A percentile compares a stretch with the other conserved stretches of the same genome.
These are phyloP conservation scores for Megalopta genalis DNA, from an alignment of 1,140 invertebrate genomes.

Conservation along the genomic window DNA sequence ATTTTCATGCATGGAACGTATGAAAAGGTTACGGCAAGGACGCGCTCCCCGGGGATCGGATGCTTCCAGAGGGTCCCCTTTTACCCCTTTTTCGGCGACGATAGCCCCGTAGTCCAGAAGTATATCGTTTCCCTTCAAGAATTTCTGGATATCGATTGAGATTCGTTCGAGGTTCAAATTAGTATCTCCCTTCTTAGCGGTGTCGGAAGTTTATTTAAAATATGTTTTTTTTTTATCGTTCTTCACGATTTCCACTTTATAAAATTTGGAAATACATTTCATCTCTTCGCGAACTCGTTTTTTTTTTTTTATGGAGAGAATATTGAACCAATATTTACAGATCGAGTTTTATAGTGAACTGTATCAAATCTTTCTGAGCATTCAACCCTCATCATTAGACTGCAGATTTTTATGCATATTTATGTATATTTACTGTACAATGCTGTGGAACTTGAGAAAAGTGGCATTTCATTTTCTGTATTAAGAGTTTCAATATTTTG, in stretches of 20 bases:
- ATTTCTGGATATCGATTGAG: slow-evolving; percentile 4
- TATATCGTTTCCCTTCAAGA: background rate
- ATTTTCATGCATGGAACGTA: slow-evolving; percentile 10
- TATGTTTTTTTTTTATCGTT: background rate
- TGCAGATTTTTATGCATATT: too few species aligned
- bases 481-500: too few species aligned
- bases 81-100: background rate
- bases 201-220: background rate
- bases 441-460: too few species aligned
- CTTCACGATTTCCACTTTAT: background rate
- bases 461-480: too few species aligned
- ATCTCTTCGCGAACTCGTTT: background rate
- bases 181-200: background rate
- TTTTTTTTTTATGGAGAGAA: background rate
- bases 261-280: background rate
- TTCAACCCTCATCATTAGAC: too few species aligned
- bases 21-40: background rate
- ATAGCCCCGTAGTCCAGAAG: background rate
- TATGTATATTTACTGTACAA: too few species aligned
- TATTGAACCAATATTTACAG: background rate
- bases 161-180: background rate
- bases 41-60: background rate
- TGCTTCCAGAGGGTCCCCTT: background rate
- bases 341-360: background rate
- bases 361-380: too few species aligned